Evolutionary conservation across 1,140 invertebrate species (phyloP).

Genomic region (Panagrolaimus sp.): DNA sequence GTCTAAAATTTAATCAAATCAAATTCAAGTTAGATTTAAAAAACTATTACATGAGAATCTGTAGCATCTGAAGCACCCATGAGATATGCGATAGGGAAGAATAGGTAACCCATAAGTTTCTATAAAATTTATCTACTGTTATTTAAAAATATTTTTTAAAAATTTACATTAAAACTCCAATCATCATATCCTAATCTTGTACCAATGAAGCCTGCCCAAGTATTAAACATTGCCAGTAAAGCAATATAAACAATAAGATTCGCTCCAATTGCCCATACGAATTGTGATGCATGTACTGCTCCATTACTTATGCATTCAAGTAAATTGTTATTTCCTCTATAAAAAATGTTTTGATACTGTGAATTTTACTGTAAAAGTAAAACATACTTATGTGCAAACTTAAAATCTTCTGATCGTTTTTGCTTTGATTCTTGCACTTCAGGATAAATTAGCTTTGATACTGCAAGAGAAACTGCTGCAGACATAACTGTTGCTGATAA

Average conservation of each 20-base stretch:
- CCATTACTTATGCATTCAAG: conserved; percentile 72
- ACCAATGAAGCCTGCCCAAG: conserved; percentile 72
- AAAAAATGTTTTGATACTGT: background rate
- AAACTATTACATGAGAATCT: conserved; percentile 19
- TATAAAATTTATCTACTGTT: conserved; percentile 59
- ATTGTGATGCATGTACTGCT: conserved; percentile 61
- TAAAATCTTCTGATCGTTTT: conserved; percentile 31
- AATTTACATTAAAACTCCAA: conserved; percentile 38
- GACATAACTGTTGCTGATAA: conserved; percentile 90
- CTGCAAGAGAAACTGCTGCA: conserved; percentile 80
- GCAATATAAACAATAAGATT: conserved; percentile 85
- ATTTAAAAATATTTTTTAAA: conserved; percentile 8
- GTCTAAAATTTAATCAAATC: background rate
- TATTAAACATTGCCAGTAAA: conserved; percentile 75
- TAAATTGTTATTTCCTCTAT: conserved; percentile 80
- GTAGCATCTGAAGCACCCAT: conserved; percentile 68
- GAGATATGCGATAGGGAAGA: conserved; percentile 74
- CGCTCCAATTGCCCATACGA: conserved; percentile 78
- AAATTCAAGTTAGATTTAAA: background rate
- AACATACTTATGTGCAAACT: conserved; percentile 37
- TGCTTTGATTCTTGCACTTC: conserved; percentile 68
- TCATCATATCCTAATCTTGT: conserved; percentile 65
- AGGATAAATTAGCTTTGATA: conserved; percentile 81
- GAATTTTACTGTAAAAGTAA: conserved; percentile 39
- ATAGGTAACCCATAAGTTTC: conserved; percentile 73